phyloP scores from a whole-genome alignment of 2,797 vertebrate species.

The Takifugu rubripes region DNA sequence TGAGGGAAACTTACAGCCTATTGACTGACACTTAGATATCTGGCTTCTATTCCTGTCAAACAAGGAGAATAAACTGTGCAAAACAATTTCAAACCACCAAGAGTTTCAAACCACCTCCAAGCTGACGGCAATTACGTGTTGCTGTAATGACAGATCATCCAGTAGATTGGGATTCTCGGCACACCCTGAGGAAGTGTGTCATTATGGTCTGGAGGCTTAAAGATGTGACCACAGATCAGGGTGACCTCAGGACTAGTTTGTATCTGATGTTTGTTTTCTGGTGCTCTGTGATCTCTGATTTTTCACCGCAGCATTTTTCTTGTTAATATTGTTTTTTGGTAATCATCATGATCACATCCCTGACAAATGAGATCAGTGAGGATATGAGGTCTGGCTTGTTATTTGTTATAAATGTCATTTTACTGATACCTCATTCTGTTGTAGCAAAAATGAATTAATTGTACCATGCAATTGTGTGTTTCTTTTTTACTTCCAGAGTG shows the following conservation, averaged over 20 bases:
- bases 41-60: neutral
- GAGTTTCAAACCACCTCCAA: neutral
- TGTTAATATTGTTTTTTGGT: neutral
- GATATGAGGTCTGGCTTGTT: too few relatives aligned
- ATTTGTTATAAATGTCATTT: too few relatives aligned
- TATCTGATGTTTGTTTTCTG: constrained; percentile 15
- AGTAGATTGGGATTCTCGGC: constrained; percentile 26
- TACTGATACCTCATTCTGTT: too few relatives aligned
- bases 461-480: neutral
- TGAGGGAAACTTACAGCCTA: neutral
- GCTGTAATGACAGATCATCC: constrained; percentile 14
- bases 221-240: constrained; percentile 49
- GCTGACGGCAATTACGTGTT: constrained; percentile 18
- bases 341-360: too few relatives aligned
- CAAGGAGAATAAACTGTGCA: too few relatives aligned
- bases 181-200: constrained; percentile 64
- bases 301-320: constrained; percentile 1
- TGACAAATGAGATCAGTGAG: too few relatives aligned
- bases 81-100: too few relatives aligned
- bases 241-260: constrained; percentile 7
- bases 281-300: constrained; percentile 6
- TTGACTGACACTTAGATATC: neutral
- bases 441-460: too few relatives aligned
- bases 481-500: constrained; percentile 80
- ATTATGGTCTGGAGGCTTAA: constrained; percentile 41